A percentile compares a stretch with the other conserved stretches of the same genome.
Evolutionary conservation across 2,888 invertebrate species (phyloP).

Genomic region (Anarsia innoxiella): DNA sequence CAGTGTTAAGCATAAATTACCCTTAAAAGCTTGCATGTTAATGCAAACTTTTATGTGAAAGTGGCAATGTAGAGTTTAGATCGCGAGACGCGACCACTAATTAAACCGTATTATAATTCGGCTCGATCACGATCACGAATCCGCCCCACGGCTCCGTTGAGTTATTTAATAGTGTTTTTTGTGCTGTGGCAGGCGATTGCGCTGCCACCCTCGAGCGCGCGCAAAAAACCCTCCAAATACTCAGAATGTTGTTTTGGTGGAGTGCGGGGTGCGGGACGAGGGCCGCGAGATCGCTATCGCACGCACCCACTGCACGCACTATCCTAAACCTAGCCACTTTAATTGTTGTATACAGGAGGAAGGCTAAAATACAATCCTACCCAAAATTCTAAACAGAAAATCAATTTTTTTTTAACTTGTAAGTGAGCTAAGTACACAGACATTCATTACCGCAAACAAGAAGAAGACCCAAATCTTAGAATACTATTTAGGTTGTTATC

Average conservation of each 20-base stretch:
- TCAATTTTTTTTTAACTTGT: too few relatives aligned
- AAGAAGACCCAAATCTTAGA: too few relatives aligned
- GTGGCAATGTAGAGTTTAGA: constrained; percentile 21
- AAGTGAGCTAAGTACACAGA: too few relatives aligned
- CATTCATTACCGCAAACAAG: too few relatives aligned
- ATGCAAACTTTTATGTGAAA: constrained; percentile 8
- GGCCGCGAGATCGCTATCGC: constrained; percentile 69
- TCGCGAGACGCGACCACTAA: constrained; percentile 60
- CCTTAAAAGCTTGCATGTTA: too few relatives aligned
- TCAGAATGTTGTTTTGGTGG: constrained; percentile 66
- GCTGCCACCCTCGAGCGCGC: constrained; percentile 70
- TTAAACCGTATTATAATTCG: constrained; percentile 63
- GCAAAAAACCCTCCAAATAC: constrained; percentile 73
- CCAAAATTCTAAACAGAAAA: too few relatives aligned
- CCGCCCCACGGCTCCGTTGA: constrained; percentile 66
- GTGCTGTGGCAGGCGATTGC: constrained; percentile 67
- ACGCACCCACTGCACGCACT: constrained; percentile 74
- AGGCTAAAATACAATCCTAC: too few relatives aligned
- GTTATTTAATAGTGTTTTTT: constrained; percentile 74
- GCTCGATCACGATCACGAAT: constrained; percentile 65
- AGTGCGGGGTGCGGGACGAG: constrained; percentile 36
- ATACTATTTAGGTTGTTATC: too few relatives aligned
- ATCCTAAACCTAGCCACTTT: constrained; percentile 67
- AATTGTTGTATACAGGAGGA: too few relatives aligned
- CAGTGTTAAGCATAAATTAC: too few relatives aligned